A percentile compares a stretch with the other conserved stretches of the same genome.
Evolutionary conservation across 1,140 invertebrate genomes (phyloP).

Genomic region (Coboldia fuscipes): DNA sequence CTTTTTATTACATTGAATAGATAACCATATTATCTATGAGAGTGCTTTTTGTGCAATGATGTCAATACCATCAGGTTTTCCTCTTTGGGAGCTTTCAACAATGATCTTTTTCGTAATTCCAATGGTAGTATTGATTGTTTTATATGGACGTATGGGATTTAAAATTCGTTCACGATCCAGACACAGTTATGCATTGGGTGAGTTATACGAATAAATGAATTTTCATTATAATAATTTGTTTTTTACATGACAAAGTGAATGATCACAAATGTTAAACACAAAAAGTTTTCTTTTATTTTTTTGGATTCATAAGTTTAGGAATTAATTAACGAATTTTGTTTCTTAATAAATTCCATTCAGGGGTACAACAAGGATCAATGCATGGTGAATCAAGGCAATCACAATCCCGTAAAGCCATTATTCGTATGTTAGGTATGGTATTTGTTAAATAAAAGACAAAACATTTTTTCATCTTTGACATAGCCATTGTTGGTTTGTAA

Average conservation of each 20-base stretch:
- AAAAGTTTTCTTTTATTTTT: too few relatives aligned
- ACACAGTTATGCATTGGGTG: slow-evolving; percentile 19
- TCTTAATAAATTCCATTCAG: too few relatives aligned
- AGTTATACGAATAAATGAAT: slow-evolving; percentile 4
- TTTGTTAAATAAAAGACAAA: too few relatives aligned
- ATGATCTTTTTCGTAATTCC: slow-evolving; percentile 68
- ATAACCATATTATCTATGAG: slow-evolving; percentile 28
- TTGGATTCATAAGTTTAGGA: background rate
- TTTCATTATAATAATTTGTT: too few relatives aligned
- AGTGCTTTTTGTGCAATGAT: slow-evolving; percentile 60
- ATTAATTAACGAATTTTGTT: background rate
- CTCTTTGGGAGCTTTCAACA: slow-evolving; percentile 59
- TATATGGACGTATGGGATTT: slow-evolving; percentile 58
- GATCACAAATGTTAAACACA: background rate
- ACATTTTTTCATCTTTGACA: too few relatives aligned
- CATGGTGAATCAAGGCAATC: slow-evolving; percentile 40
- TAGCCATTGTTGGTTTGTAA: too few relatives aligned
- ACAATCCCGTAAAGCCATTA: slow-evolving; percentile 48
- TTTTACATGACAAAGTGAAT: background rate
- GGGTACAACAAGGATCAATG: slow-evolving; percentile 29
- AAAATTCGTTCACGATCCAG: slow-evolving; percentile 35
- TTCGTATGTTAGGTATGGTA: slow-evolving; percentile 57
- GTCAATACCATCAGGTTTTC: slow-evolving; percentile 31
- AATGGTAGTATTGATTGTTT: slow-evolving; percentile 48
- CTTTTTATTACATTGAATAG: too few relatives aligned